Conservation (phyloP, 2,113 vertebrate genomes). For the Chascanopsetta lugubris region DNA sequence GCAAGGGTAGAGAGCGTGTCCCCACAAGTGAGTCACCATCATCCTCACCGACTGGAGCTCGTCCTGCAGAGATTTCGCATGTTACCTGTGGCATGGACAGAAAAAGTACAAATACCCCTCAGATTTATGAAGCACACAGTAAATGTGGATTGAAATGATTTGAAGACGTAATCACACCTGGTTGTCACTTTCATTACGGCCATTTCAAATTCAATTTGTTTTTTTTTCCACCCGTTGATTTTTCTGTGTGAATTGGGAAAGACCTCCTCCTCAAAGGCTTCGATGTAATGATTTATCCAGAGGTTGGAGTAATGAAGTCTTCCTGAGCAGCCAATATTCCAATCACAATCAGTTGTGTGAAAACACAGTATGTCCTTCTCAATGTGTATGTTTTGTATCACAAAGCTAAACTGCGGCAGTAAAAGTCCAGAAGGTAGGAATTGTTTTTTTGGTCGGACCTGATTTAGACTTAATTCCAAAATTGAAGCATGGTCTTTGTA, state of each 20-base stretch:
- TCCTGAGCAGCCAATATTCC: too few relatives aligned
- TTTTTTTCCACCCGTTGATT: slow-evolving; percentile 9
- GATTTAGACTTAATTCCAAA: background rate
- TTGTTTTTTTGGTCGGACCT: background rate
- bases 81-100: slow-evolving; percentile 9
- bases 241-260: slow-evolving; percentile 28
- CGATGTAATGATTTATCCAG: too few relatives aligned
- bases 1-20: slow-evolving; percentile 52
- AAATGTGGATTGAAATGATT: slow-evolving; percentile 39
- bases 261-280: slow-evolving; percentile 8
- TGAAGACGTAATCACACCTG: slow-evolving; percentile 32
- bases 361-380: background rate
- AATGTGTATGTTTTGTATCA: background rate
- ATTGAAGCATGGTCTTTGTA: background rate
- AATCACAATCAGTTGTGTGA: too few relatives aligned
- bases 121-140: slow-evolving; percentile 43
- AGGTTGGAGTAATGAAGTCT: too few relatives aligned
- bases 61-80: slow-evolving; percentile 8
- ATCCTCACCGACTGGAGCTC: slow-evolving; percentile 16
- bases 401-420: background rate
- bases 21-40: slow-evolving; percentile 54
- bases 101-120: slow-evolving; percentile 24
- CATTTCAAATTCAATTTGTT: slow-evolving; percentile 31
- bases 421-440: background rate
- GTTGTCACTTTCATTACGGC: slow-evolving; percentile 34